These are phyloP conservation scores for Bombus terrestris DNA, from an alignment of 1,140 invertebrate genomes.

Conservation along the genomic window DNA sequence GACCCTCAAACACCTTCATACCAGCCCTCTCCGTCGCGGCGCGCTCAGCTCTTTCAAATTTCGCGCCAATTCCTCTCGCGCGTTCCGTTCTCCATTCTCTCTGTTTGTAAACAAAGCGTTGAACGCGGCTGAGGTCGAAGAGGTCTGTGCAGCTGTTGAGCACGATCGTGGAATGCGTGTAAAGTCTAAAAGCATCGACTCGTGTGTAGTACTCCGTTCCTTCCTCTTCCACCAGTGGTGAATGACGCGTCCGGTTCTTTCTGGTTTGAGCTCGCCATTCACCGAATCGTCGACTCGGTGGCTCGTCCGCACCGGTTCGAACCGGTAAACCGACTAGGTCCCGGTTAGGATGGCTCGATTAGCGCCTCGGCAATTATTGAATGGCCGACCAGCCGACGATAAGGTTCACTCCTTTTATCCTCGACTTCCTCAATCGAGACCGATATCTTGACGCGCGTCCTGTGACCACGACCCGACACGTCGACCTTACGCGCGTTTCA, in stretches of 20 bases:
- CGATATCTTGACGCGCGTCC: background rate
- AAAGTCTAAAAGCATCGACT: constrained; percentile 28
- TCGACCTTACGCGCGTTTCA: background rate
- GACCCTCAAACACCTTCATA: too few relatives aligned
- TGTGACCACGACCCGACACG: background rate
- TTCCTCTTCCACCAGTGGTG: background rate
- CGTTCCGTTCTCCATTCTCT: background rate
- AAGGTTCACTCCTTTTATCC: constrained; percentile 41
- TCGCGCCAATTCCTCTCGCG: background rate
- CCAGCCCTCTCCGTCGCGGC: too few relatives aligned
- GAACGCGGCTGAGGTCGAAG: too few relatives aligned
- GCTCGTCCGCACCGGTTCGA: constrained; percentile 40
- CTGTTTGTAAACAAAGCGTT: constrained; percentile 10
- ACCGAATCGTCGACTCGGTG: constrained; percentile 10
- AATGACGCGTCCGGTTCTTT: constrained; percentile 50
- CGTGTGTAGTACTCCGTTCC: background rate
- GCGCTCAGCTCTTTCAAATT: too few relatives aligned
- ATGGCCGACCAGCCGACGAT: constrained; percentile 34
- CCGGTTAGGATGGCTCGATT: constrained; percentile 34
- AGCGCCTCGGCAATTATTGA: constrained; percentile 47
- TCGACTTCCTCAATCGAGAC: constrained; percentile 35
- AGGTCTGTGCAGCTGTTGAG: too few relatives aligned
- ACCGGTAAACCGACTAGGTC: constrained; percentile 37
- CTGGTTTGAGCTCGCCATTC: constrained; percentile 55
- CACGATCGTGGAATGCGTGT: background rate